phyloP scores from a whole-genome alignment of 2,113 vertebrate genomes.

The Neotoma lepida region DNA sequence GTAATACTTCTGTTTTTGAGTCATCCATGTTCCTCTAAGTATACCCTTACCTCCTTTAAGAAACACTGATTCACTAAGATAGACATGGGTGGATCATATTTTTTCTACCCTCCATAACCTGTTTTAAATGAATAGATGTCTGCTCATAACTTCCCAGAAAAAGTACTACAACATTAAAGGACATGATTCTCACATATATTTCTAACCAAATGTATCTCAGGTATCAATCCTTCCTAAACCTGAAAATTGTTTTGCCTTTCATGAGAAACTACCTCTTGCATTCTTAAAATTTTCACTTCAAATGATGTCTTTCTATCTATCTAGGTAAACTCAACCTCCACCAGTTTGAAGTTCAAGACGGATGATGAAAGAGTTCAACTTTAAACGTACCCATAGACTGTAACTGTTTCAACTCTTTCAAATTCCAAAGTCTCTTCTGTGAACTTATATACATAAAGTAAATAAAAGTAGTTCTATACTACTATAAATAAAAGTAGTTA shows the following conservation, averaged over 20 bases:
- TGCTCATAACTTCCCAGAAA: background rate
- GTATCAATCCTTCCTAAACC: background rate
- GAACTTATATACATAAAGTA: no score
- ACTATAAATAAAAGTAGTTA: background rate
- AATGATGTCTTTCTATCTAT: background rate
- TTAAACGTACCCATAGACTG: background rate
- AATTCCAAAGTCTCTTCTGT: background rate
- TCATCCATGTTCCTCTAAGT: background rate
- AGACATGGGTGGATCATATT: background rate
- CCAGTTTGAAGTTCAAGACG: background rate
- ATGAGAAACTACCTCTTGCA: background rate
- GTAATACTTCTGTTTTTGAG: background rate
- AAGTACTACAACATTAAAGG: background rate
- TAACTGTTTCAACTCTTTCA: background rate
- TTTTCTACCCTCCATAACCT: background rate
- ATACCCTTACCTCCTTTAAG: background rate
- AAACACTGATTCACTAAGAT: background rate
- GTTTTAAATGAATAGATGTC: background rate
- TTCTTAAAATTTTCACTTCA: background rate
- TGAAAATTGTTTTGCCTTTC: background rate
- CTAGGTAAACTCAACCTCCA: background rate
- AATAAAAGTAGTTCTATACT: no score
- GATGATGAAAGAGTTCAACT: no score
- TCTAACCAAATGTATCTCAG: background rate
- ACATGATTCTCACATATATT: background rate